phyloP scores from a whole-genome alignment of 2,113 vertebrate genomes.

The Pelodiscus sinensis region DNA sequence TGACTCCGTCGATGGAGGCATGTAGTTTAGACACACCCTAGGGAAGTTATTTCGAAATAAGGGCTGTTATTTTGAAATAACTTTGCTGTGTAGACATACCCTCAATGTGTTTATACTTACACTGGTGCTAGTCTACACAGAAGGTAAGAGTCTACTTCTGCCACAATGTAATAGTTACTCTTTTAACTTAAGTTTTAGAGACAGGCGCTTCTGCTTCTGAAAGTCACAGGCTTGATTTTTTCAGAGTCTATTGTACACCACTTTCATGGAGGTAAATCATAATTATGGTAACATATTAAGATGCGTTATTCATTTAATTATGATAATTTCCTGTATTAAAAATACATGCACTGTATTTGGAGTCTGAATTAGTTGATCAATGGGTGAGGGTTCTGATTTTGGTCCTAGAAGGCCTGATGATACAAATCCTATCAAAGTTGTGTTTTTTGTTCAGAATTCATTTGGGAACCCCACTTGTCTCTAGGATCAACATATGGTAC shows the following conservation, averaged over 20 bases:
- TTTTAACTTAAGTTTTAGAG: not conserved
- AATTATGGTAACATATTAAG: not conserved
- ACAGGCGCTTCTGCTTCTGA: not conserved
- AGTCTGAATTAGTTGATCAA: constrained; percentile 28
- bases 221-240: not conserved
- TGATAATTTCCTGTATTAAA: not conserved
- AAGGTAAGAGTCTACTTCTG: not conserved
- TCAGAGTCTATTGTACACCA: not conserved
- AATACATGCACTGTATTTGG: constrained; percentile 3
- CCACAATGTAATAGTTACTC: not conserved
- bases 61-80: too few species aligned
- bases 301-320: constrained; percentile 13
- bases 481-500: not conserved
- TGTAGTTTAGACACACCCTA: too few species aligned
- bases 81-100: too few species aligned
- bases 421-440: constrained; percentile 39
- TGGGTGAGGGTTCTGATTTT: constrained; percentile 31
- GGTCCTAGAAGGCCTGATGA: constrained; percentile 14
- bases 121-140: not conserved
- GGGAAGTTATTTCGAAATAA: too few species aligned
- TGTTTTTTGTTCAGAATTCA: constrained; percentile 28
- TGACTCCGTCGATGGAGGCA: too few species aligned
- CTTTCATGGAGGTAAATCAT: not conserved
- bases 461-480: not conserved
- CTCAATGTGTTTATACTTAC: not conserved